Percentiles rank a stretch among this genome's conserved stretches.
Conservation (phyloP, 2,888 invertebrate species). For the Aethes cnicana region DNA sequence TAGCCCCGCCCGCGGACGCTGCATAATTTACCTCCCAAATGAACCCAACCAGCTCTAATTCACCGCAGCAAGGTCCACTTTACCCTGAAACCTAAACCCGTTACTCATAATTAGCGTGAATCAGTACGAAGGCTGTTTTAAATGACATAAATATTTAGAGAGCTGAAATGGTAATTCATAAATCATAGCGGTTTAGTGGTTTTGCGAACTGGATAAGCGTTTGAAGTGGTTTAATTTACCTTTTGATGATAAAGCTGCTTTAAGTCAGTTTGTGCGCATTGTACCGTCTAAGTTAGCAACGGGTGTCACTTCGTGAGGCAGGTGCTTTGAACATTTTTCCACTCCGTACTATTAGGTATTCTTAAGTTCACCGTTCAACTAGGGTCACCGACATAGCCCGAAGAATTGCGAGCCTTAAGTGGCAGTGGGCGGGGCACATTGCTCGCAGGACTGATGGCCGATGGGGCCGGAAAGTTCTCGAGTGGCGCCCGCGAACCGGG, state of each 20-base stretch:
- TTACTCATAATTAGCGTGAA: slow-evolving; percentile 23
- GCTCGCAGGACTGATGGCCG: too few relatives aligned
- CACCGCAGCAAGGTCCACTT: not conserved
- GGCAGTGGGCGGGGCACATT: too few relatives aligned
- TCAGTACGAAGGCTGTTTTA: slow-evolving; percentile 20
- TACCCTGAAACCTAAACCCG: not conserved
- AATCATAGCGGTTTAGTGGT: slow-evolving; percentile 15
- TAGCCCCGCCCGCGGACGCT: slow-evolving; percentile 15
- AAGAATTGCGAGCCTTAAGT: too few relatives aligned
- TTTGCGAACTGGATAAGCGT: not conserved
- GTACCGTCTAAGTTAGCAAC: too few relatives aligned
- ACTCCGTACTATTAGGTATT: too few relatives aligned
- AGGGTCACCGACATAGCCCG: too few relatives aligned
- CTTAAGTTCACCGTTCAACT: too few relatives aligned
- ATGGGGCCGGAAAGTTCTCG: too few relatives aligned
- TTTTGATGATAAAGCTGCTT: not conserved
- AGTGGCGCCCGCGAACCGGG: too few relatives aligned
- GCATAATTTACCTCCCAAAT: slow-evolving; percentile 20
- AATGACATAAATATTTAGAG: slow-evolving; percentile 30
- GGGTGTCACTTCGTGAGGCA: too few relatives aligned
- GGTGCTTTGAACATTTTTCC: too few relatives aligned
- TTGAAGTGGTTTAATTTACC: slow-evolving; percentile 16
- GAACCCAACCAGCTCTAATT: slow-evolving; percentile 1
- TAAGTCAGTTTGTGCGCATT: too few relatives aligned
- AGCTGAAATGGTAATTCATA: slow-evolving; percentile 14